Evolutionary conservation across 1,140 invertebrate genomes (phyloP), one percentile per base, ranked within the genome.

Genomic region (Luehdorfia chinensis): DNA sequence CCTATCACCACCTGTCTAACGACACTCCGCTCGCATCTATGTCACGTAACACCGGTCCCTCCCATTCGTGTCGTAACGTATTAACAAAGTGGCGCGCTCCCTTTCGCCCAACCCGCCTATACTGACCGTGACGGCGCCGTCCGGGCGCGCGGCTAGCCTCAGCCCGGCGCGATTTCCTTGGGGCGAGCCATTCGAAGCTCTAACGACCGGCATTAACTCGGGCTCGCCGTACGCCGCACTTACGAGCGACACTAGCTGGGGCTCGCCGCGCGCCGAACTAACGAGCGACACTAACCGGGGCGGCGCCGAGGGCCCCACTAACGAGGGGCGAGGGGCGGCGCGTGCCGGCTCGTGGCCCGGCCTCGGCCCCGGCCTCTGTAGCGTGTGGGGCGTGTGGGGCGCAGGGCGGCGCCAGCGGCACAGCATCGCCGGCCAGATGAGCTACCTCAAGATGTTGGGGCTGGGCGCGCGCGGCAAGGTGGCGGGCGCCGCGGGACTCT

Each of bases 371-470:
- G 71, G 56, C 63, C n/a, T n/a, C n/a, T 71, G 67, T 77, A 81
- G 70, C 73, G 68, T 84, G 87, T 86, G 88, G 89, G 88, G 70
- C 73, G 68, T 84, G 87, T 86, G 88, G 89, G 88, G 89, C 89
- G 89, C 76, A 80, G 88, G 89, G 81, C 91, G 92, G 84, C 94
- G 93, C 87, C 94, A 96, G 89, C 92, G 95, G 87, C 95, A 96
- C 93, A 95, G 94, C 91, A 94, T 96, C 90, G 94, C 94, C 87
- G 94, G 94, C 88, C 94, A 96, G 91, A 94, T 95, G 91, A 95
- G 92, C 90, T 94, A 94, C 90, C 94, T 94, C 90, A 93, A 95
- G 90, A 92, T 94, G 90, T 89, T 94, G 89, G 92, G 93, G 70
- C 92, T 93, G 83, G 90, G 89, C 71, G 88, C 87, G 62, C 77